Evolutionary conservation across 2,888 invertebrate genomes (phyloP), one percentile per base, ranked within the genome.

Genomic region (Campoplex capitator): DNA sequence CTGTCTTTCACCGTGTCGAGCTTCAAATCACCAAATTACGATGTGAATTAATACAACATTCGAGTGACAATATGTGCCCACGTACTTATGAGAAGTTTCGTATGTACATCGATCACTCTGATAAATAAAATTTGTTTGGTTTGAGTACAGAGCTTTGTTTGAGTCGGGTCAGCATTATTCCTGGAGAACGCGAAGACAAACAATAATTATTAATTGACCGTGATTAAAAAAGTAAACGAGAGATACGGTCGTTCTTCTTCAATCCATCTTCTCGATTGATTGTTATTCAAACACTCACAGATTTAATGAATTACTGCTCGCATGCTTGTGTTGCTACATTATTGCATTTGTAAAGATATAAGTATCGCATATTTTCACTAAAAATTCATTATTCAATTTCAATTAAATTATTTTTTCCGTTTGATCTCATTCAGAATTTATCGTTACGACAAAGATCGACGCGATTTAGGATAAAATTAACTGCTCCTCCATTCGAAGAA

Each of bases 101-200:
- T 73, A 73, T 80, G 73, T 80, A 38, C 71, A 71, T 80, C 45
- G 71, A 80, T 48, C 71, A 38, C 48, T 23, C 23, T n/a, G 71
- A 58, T 73, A 73, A 80, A 80, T 80, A 28, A 80, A 62, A 71
- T 80, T 71, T 54, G 71, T 80, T 80, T 73, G 62, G 48, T n/a
- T 48, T 23, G 56, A 56, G 35, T 56, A 70, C 54, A 45, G 68
- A 68, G 78, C 67, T 45, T 54, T 67, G 78, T 67, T 78, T 78
- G 67, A 67, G 11, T 42, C 68, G 67, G 38, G 23, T 42, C 38
- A 78, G 56, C 65, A 65, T 62, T 65, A 48, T 65, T 65, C 48
- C 38, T 48, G 48, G 48, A 65, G 11, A 42, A 62, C 18, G 58
- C 18, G 58, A 38, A 45, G 6, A 48, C 18, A 73, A 38, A 42